Evolutionary conservation across 2,888 invertebrate species (phyloP).

Genomic region (Aromia moschata): DNA sequence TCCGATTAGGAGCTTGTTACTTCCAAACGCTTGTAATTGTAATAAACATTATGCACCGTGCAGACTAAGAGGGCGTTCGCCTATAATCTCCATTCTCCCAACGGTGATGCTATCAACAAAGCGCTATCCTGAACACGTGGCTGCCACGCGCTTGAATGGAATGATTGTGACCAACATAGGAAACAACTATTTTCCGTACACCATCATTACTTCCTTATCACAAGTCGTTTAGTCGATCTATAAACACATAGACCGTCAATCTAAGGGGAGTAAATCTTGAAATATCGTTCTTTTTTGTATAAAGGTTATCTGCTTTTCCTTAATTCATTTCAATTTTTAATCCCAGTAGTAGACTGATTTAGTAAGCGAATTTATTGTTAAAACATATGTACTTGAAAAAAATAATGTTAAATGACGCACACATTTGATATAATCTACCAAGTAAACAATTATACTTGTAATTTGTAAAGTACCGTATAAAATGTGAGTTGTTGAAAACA

Average conservation of each 20-base stretch:
- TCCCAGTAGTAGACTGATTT: too few relatives aligned
- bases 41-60: conserved; percentile 38
- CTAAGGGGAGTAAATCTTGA: conserved; percentile 51
- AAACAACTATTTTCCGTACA: conserved; percentile 47
- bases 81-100: conserved; percentile 32
- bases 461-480: neutral
- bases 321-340: too few relatives aligned
- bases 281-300: conserved; percentile 51
- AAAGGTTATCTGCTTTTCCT: too few relatives aligned
- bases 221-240: conserved; percentile 60
- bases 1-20: neutral
- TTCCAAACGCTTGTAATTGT: conserved; percentile 7
- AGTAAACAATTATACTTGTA: neutral
- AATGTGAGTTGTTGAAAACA: neutral
- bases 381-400: too few relatives aligned
- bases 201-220: conserved; percentile 59
- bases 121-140: conserved; percentile 50
- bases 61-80: conserved; percentile 33
- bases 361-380: too few relatives aligned
- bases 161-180: conserved; percentile 51
- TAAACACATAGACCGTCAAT: conserved; percentile 55
- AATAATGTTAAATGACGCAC: too few relatives aligned
- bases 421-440: conserved; percentile 2
- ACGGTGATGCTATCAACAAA: conserved; percentile 50
- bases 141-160: conserved; percentile 45